Conservation (phyloP, 2,113 vertebrate genomes). For the Seriola dumerili region DNA sequence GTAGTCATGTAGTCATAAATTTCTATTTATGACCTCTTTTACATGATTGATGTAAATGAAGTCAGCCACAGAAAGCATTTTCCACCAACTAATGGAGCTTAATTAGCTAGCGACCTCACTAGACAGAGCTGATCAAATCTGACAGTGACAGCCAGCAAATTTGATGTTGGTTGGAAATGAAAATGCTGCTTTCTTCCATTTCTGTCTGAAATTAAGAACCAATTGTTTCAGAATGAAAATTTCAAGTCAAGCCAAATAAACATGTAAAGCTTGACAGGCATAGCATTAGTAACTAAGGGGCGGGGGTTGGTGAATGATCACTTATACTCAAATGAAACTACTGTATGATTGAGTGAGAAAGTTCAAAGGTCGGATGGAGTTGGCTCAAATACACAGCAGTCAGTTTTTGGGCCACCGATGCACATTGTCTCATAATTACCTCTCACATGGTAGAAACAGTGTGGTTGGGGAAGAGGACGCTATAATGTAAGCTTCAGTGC, state of each 20-base stretch:
- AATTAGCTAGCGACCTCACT: background rate
- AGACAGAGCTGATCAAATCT: background rate
- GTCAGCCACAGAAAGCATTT: background rate
- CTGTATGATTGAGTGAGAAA: background rate
- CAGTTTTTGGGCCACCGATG: conserved; percentile 2
- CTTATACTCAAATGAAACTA: background rate
- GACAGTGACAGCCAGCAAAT: background rate
- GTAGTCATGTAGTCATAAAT: background rate
- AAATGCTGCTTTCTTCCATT: background rate
- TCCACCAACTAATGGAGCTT: background rate
- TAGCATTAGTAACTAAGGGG: background rate
- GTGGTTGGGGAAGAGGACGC: conserved; percentile 41
- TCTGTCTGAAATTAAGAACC: background rate
- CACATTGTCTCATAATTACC: conserved; percentile 13
- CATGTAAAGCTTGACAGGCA: background rate
- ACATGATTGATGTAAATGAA: background rate
- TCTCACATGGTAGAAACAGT: conserved; percentile 38
- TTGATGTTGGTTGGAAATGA: background rate
- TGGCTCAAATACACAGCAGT: background rate
- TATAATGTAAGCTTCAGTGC: conserved; percentile 43
- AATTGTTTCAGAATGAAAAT: background rate
- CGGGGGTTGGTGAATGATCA: background rate
- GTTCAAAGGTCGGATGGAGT: conserved; percentile 12
- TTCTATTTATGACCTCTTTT: background rate
- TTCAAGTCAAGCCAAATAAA: background rate